Evolutionary conservation across 2,797 vertebrate genomes (phyloP).

Genomic region (Danionella dracula): DNA sequence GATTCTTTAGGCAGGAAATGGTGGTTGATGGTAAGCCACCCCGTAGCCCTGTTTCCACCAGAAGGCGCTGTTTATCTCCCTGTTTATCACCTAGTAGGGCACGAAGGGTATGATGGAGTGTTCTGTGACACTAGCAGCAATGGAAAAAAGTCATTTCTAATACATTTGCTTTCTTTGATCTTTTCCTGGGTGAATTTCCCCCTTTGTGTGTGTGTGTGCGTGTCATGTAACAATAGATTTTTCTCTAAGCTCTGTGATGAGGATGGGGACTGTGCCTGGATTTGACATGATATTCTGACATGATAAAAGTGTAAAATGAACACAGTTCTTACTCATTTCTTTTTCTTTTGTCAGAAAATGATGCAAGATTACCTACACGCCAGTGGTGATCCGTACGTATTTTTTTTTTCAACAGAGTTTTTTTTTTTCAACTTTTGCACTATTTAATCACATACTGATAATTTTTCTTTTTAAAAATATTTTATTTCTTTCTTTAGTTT

Average conservation of each 20-base stretch:
- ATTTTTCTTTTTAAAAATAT: not conserved
- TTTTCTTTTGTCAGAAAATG: slow-evolving; percentile 53
- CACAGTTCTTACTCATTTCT: not conserved
- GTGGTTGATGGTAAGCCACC: slow-evolving; percentile 91
- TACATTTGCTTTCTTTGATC: slow-evolving; percentile 12
- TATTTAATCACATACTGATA: too few relatives aligned
- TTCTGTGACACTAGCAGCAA: slow-evolving; percentile 51
- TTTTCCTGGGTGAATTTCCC: slow-evolving; percentile 9
- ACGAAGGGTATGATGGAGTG: slow-evolving; percentile 86
- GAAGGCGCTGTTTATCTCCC: slow-evolving; percentile 79
- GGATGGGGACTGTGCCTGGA: slow-evolving; percentile 16
- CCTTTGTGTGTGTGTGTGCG: too few relatives aligned
- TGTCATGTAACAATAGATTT: slow-evolving; percentile 7
- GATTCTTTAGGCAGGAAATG: slow-evolving; percentile 76
- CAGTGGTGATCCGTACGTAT: slow-evolving; percentile 71
- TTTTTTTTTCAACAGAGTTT: not conserved
- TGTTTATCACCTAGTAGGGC: slow-evolving; percentile 80
- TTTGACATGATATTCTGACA: slow-evolving; percentile 23
- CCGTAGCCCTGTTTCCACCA: slow-evolving; percentile 89
- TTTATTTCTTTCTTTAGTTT: too few relatives aligned
- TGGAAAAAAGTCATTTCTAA: slow-evolving; percentile 50
- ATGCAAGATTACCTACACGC: slow-evolving; percentile 67
- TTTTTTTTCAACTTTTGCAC: too few relatives aligned
- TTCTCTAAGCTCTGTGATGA: slow-evolving; percentile 5
- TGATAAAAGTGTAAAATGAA: not conserved